phyloP scores from a whole-genome alignment of 2,113 vertebrate species.

The Pterophyllum scalare region DNA sequence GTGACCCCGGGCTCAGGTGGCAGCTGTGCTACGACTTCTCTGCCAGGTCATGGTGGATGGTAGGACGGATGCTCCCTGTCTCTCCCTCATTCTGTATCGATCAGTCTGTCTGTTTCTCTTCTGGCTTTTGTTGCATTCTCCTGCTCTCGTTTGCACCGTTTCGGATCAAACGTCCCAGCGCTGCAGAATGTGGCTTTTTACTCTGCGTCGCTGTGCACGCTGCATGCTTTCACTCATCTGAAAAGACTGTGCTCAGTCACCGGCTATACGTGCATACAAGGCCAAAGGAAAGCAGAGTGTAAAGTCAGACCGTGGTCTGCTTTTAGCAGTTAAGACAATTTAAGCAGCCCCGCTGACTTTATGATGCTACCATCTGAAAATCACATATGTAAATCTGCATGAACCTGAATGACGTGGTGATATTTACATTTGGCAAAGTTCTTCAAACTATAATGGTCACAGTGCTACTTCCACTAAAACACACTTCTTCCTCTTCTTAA shows the following conservation, averaged over 20 bases:
- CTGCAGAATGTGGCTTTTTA: constrained; percentile 16
- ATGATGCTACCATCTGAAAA: background rate
- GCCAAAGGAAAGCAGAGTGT: constrained; percentile 13
- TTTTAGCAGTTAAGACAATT: background rate
- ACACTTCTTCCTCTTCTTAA: constrained; percentile 32
- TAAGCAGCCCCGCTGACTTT: background rate
- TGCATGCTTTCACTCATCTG: constrained; percentile 30
- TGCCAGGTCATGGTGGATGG: constrained; percentile 85
- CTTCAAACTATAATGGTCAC: background rate
- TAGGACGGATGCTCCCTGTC: constrained; percentile 72
- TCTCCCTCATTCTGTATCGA: constrained; percentile 42
- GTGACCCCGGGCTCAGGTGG: constrained; percentile 83
- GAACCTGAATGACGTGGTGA: background rate
- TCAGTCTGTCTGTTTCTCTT: constrained; percentile 31
- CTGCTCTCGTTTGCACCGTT: constrained; percentile 1
- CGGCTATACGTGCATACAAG: constrained; percentile 11
- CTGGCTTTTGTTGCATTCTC: background rate
- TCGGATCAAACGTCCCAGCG: background rate
- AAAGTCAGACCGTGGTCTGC: background rate
- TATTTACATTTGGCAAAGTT: background rate
- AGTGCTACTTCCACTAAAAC: constrained; percentile 7
- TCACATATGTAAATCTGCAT: background rate
- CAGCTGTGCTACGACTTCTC: constrained; percentile 83
- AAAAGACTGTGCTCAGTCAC: background rate
- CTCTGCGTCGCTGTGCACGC: constrained; percentile 19